Conservation (phyloP, 2,888 invertebrate species). For the Drosophila glabriapex region DNA sequence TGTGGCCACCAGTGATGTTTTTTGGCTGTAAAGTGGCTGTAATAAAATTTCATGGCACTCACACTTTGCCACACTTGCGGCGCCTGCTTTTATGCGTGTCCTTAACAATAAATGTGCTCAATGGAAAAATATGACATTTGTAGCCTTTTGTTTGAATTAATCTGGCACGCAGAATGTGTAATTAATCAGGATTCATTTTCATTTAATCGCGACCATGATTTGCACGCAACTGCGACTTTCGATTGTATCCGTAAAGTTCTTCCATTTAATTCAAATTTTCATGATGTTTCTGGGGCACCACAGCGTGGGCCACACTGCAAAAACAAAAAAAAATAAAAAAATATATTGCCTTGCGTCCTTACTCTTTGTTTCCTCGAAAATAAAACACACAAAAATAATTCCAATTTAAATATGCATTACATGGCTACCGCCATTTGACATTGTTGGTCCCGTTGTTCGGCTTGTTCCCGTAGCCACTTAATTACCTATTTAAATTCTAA, state of each 20-base stretch:
- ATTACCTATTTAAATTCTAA: conserved; percentile 73
- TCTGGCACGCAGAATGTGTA: conserved; percentile 50
- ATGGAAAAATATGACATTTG: conserved; percentile 69
- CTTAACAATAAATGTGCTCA: conserved; percentile 47
- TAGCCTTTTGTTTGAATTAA: conserved; percentile 65
- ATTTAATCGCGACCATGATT: conserved; percentile 76
- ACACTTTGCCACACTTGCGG: not conserved
- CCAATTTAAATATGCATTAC: conserved; percentile 75
- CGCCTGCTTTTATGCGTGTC: conserved; percentile 37
- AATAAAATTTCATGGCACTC: conserved; percentile 71
- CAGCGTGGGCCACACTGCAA: conserved; percentile 37
- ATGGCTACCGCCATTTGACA: conserved; percentile 45
- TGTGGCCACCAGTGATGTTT: conserved; percentile 47
- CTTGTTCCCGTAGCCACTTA: conserved; percentile 43
- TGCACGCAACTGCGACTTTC: conserved; percentile 61
- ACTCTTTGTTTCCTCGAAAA: conserved; percentile 23
- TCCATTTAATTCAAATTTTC: conserved; percentile 59
- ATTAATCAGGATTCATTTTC: conserved; percentile 78
- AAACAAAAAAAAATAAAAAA: conserved; percentile 39
- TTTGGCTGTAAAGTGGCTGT: conserved; percentile 43
- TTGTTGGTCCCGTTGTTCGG: conserved; percentile 20
- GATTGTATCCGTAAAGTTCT: conserved; percentile 21
- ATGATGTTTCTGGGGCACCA: conserved; percentile 25
- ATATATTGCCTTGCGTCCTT: conserved; percentile 52
- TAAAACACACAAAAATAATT: conserved; percentile 49